Conservation (phyloP, 2,888 invertebrate species). For the Aleiodes leptofemur region DNA sequence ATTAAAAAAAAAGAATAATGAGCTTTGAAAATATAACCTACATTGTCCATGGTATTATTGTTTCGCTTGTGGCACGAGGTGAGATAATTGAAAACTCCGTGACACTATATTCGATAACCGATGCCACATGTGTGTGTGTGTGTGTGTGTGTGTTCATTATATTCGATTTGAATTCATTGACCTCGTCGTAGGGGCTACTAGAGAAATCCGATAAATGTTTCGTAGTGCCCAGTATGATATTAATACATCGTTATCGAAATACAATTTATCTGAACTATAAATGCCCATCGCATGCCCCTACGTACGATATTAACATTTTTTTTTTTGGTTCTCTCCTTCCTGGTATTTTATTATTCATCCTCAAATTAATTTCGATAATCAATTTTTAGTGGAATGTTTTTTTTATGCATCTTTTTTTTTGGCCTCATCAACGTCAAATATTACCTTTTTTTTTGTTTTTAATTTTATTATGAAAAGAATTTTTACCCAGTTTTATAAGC, state of each 20-base stretch:
- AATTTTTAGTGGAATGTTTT: neutral
- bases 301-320: too few species aligned
- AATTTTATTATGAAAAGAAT: neutral
- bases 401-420: neutral
- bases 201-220: conserved; percentile 60
- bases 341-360: conserved; percentile 23
- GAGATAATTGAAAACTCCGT: conserved; percentile 36
- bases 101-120: conserved; percentile 36
- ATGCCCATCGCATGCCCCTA: neutral
- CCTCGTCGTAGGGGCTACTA: conserved; percentile 56
- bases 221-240: conserved; percentile 60
- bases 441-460: conserved; percentile 17
- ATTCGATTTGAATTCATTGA: conserved; percentile 55
- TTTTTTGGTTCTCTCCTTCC: too few species aligned
- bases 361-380: conserved; percentile 39
- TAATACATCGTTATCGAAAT: conserved; percentile 60
- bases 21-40: conserved; percentile 12
- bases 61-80: neutral
- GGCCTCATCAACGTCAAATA: conserved; percentile 10
- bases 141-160: conserved; percentile 58
- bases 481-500: conserved; percentile 22
- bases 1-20: conserved; percentile 4
- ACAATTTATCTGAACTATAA: conserved; percentile 55
- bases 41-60: conserved; percentile 29
- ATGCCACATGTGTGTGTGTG: conserved; percentile 51